Evolutionary conservation across 2,113 vertebrate species (phyloP).

Genomic region (Cyprinus carpio): DNA sequence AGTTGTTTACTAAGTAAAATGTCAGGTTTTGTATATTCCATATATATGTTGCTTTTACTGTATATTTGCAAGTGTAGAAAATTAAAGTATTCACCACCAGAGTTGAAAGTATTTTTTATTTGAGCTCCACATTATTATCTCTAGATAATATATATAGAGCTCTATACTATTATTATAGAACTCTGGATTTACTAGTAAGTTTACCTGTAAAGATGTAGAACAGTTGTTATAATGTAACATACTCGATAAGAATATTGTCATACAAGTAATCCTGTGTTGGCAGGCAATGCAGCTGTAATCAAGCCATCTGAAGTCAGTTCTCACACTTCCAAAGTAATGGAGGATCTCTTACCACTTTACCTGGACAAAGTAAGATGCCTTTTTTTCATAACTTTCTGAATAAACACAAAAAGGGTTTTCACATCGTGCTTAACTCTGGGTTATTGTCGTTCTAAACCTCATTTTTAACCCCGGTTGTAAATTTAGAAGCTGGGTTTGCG

Average conservation of each 20-base stretch:
- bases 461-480: too few species aligned
- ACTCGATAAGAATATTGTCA: not conserved
- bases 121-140: too few species aligned
- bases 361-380: conserved; percentile 84
- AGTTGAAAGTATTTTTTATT: too few species aligned
- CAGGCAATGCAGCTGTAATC: conserved; percentile 90
- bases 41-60: not conserved
- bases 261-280: not conserved
- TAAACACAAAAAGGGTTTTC: not conserved
- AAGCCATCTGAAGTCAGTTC: conserved; percentile 90
- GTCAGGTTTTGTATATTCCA: not conserved
- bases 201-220: not conserved
- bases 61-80: not conserved
- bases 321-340: conserved; percentile 81
- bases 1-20: too few species aligned
- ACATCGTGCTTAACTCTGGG: too few species aligned
- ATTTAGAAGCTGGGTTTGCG: too few species aligned
- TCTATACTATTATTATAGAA: not conserved
- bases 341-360: conserved; percentile 84
- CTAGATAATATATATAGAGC: too few species aligned
- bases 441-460: too few species aligned
- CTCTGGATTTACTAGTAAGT: not conserved
- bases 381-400: not conserved
- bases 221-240: too few species aligned
- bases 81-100: not conserved